Evolutionary conservation across 2,113 vertebrate species (phyloP), one percentile per base, ranked within the genome.

Genomic region (Callipepla squamata): DNA sequence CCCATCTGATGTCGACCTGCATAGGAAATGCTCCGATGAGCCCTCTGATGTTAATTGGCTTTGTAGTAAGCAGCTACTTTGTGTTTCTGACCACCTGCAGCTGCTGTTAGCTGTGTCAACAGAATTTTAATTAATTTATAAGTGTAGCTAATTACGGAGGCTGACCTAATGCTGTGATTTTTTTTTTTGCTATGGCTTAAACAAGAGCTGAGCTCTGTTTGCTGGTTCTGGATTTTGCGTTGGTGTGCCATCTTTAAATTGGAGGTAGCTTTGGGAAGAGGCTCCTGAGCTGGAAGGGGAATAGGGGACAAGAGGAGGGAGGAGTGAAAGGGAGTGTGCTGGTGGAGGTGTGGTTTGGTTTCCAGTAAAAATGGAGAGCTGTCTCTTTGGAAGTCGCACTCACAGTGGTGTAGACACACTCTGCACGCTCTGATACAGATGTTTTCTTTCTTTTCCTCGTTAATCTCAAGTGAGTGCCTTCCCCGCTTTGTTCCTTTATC

Each of bases 101-200:
- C 81, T 91, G 75, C 53, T 77, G 58, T 50, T 57, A 89, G 83
- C 95, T 94, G 86, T 75, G 80, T 57, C 78, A 80, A 85, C n/a
- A 44, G 53, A 72, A 51, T 80, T 91, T 69, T 91, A 87, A 87
- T 91, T 69, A 76, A 57, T 30, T 79, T 87, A 1, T 28, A 77
- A 89, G 66, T 80, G 58, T 48, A 63, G 77, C 76, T 93, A 69
- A 92, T 85, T 87, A 79, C 0, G 1, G 66, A 69, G 59, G 44
- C 61, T 84, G 75, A 32, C 68, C 72, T 61, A 72, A 21, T 66
- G 3, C 38, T 44, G 40, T 57, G 90, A 42, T 20, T 85, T 93
- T 36, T 36, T 36, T 36, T 36, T 36, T 93, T 94, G 58, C 82
- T 92, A 82, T 74, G 42, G 44, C 82, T 70, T 72, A 55, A 94